A percentile compares a stretch with the other conserved stretches of the same genome.
Evolutionary conservation across 2,888 invertebrate genomes (phyloP).

Genomic region (Proisotoma minuta): DNA sequence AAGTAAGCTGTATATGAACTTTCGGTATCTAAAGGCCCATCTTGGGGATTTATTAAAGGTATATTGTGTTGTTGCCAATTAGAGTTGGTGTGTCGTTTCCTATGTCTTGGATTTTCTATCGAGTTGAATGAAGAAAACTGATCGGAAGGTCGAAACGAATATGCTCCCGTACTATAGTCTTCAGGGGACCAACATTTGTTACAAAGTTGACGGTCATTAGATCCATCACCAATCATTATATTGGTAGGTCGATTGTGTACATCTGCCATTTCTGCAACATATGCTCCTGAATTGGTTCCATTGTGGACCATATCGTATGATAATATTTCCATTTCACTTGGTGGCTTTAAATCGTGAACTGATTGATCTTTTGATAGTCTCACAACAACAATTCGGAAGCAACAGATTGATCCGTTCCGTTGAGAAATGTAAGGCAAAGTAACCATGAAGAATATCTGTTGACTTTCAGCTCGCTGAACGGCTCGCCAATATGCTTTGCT

Average conservation of each 20-base stretch:
- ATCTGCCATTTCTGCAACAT: constrained; percentile 76
- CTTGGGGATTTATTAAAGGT: constrained; percentile 51
- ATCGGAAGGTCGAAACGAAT: constrained; percentile 26
- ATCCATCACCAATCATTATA: constrained; percentile 46
- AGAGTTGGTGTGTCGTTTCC: constrained; percentile 41
- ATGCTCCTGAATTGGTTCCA: constrained; percentile 65
- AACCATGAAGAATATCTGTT: constrained; percentile 67
- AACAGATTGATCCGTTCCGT: constrained; percentile 81
- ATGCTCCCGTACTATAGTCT: constrained; percentile 21
- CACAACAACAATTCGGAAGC: constrained; percentile 72
- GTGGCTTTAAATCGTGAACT: constrained; percentile 63
- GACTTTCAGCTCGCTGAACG: constrained; percentile 56
- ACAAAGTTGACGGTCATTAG: constrained; percentile 36
- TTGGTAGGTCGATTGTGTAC: constrained; percentile 32
- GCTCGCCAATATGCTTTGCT: constrained; percentile 49
- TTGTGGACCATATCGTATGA: constrained; percentile 70
- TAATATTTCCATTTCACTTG: constrained; percentile 64
- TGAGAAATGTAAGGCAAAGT: constrained; percentile 70
- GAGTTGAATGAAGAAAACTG: constrained; percentile 27
- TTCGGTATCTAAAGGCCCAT: constrained; percentile 68
- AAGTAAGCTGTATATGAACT: constrained; percentile 82
- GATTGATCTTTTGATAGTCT: constrained; percentile 62
- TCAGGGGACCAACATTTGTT: constrained; percentile 34
- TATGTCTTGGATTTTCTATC: constrained; percentile 23
- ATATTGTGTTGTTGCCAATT: constrained; percentile 11